phyloP scores from a whole-genome alignment of 1,140 invertebrate genomes.

The Drosophila albomicans region DNA sequence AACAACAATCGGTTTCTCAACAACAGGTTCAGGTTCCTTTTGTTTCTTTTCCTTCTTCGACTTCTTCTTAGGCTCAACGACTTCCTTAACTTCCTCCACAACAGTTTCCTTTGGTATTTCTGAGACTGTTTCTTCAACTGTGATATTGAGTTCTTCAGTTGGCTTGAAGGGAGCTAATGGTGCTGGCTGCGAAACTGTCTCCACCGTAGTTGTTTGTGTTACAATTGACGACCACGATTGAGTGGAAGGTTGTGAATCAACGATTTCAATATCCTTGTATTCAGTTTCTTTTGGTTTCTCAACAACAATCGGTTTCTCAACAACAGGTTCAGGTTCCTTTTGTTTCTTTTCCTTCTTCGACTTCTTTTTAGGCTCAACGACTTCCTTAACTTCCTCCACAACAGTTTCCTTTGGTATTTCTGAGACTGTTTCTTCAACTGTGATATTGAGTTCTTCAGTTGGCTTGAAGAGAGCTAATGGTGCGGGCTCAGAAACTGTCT shows the following conservation, averaged over 20 bases:
- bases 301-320: not conserved
- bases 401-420: not conserved
- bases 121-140: not conserved
- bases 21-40: constrained; percentile 1
- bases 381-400: not conserved
- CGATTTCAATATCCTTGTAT: not conserved
- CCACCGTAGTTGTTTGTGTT: constrained; percentile 37
- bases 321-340: constrained; percentile 1
- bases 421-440: not conserved
- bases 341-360: too few species aligned
- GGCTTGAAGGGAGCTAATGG: constrained; percentile 12
- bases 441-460: constrained; percentile 3
- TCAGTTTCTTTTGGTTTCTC: not conserved
- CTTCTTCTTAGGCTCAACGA: too few species aligned
- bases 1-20: not conserved
- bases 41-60: too few species aligned
- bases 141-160: constrained; percentile 1
- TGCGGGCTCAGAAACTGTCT: not conserved
- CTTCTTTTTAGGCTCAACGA: too few species aligned
- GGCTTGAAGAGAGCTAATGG: constrained; percentile 10
- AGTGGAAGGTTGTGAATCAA: not conserved
- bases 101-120: not conserved
- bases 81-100: not conserved
- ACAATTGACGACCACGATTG: constrained; percentile 46
- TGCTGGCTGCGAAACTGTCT: not conserved